Conservation (phyloP, 2,888 invertebrate genomes). For the Cephus pulcher region DNA sequence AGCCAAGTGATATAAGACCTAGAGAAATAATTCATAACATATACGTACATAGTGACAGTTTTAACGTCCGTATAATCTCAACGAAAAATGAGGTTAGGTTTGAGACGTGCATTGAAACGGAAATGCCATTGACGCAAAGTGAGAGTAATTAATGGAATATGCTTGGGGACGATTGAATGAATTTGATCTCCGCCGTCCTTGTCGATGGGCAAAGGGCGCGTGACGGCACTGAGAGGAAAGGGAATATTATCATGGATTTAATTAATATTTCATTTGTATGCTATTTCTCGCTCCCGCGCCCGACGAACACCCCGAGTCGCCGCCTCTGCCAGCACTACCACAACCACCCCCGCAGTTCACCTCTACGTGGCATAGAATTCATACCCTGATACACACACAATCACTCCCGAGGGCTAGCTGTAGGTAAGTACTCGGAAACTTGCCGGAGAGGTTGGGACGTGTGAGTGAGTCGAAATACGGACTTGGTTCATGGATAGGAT, state of each 20-base stretch:
- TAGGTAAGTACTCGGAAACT: constrained; percentile 22
- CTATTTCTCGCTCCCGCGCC: constrained; percentile 46
- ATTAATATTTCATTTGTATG: constrained; percentile 62
- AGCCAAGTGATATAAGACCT: too few relatives aligned
- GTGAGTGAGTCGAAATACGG: constrained; percentile 3
- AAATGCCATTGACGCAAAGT: constrained; percentile 51
- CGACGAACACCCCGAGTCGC: constrained; percentile 10
- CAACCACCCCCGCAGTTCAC: not conserved
- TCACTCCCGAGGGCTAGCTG: not conserved
- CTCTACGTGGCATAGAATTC: not conserved
- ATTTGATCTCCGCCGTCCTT: constrained; percentile 35
- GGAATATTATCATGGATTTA: constrained; percentile 56
- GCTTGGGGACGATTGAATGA: constrained; percentile 40
- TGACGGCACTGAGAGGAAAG: constrained; percentile 5
- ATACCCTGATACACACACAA: not conserved
- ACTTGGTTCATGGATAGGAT: constrained; percentile 5
- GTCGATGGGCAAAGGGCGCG: constrained; percentile 1
- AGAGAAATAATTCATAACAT: too few relatives aligned
- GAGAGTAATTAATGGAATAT: constrained; percentile 52
- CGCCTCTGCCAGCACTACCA: constrained; percentile 17
- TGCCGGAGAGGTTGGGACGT: constrained; percentile 2
- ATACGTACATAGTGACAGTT: too few relatives aligned
- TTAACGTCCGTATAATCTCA: not conserved
- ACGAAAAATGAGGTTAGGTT: not conserved
- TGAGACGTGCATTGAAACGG: constrained; percentile 42